Percentiles rank a stretch among this genome's conserved stretches.
phyloP scores from a whole-genome alignment of 2,888 invertebrate species.

The Alentia gelatinosa region DNA sequence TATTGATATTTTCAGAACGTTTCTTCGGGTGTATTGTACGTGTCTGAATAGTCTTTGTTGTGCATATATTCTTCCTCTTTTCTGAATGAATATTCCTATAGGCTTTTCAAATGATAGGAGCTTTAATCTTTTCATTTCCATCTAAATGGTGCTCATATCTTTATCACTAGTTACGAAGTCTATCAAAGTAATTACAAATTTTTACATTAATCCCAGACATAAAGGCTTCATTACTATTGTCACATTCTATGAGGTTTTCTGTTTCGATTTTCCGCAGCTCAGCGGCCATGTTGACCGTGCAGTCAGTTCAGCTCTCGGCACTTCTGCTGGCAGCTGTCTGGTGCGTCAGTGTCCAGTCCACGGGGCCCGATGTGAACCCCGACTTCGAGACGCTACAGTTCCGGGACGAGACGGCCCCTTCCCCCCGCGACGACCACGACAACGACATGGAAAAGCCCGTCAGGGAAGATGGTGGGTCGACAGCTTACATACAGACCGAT shows the following conservation, averaged over 20 bases:
- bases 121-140: too few species aligned
- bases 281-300: not conserved
- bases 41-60: too few species aligned
- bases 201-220: too few species aligned
- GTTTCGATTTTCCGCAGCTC: not conserved
- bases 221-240: not conserved
- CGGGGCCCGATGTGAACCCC: not conserved
- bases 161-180: not conserved
- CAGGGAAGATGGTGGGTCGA: conserved; percentile 48
- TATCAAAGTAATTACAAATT: too few species aligned
- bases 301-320: not conserved
- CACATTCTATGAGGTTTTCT: not conserved
- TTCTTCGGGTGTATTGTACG: too few species aligned
- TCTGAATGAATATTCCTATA: too few species aligned
- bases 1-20: too few species aligned
- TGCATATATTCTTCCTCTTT: too few species aligned
- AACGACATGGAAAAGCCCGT: not conserved
- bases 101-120: too few species aligned
- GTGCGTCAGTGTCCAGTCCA: not conserved
- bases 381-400: conserved; percentile 31
- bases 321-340: conserved; percentile 9
- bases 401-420: conserved; percentile 22
- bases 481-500: too few species aligned
- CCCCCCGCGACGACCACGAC: not conserved
- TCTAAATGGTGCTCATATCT: too few species aligned